Evolutionary conservation across 2,113 vertebrate genomes (phyloP), one percentile per base, ranked within the genome.

Genomic region (Bubo blakistoni): DNA sequence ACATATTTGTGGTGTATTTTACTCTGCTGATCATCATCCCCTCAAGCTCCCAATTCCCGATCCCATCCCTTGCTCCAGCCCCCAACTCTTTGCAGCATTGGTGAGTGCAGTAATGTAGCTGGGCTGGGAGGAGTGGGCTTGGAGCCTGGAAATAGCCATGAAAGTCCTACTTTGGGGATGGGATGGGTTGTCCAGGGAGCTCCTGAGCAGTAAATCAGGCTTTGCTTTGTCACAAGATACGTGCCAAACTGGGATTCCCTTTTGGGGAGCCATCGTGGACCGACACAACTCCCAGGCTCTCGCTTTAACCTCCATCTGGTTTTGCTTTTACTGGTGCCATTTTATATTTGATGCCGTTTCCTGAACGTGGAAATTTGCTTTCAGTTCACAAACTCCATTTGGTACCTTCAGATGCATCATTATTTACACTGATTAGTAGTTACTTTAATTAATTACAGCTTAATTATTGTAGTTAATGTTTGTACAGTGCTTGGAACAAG

Each of bases 341-440:
- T 96, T 94, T 86, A 34, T 38, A 58, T 26, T 81, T 88, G 71
- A 32, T 92, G 46, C 86, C 87, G 44, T 66, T 89, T 94, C 81
- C 74, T 34, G 84, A 94, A 85, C 63, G 19, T 59, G 78, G 71
- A 90, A 94, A 97, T 97, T 90, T 90, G 94, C 93, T 97, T 96
- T 96, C 96, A 92, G 85, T 84, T 95, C 92, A 86, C 96, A 96
- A 76, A 96, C 73, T 79, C 91, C 76, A 88, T 92, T 96, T 92
- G 76, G 52, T 97, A 94, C 92, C 95, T 97, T 94, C 95, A 95
- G 97, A 93, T 97, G 92, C 94, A 95, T 94, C 94, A 85, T 97
- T 97, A 96, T 97, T 97, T 97, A 97, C 96, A 77, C 92, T 97
- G 94, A 96, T 97, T 95, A 97, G 95, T 95, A 94, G 96, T 97